These are phyloP conservation scores for Notothenia rossii DNA, from an alignment of 2,113 vertebrate genomes.

Conservation along the genomic window DNA sequence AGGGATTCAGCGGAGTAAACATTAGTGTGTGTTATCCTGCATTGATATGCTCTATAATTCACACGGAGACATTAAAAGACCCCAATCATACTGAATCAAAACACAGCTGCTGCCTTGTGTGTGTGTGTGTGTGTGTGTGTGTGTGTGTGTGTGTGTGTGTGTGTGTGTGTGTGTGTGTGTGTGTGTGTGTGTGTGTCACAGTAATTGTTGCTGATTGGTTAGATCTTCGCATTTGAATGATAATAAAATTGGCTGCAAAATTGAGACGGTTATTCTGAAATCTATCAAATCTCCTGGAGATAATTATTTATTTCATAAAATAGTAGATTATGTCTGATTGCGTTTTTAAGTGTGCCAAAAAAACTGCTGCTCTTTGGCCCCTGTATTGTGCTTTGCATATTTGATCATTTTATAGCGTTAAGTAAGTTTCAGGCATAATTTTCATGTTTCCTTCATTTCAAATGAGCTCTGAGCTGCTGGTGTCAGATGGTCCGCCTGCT, in stretches of 20 bases:
- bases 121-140: slow-evolving; percentile 25
- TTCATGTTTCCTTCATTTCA: not conserved
- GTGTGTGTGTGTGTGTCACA: not conserved
- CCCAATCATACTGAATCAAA: slow-evolving; percentile 65
- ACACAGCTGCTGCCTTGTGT: slow-evolving; percentile 68
- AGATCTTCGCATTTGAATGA: slow-evolving; percentile 34
- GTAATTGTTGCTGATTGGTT: slow-evolving; percentile 44
- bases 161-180: not conserved
- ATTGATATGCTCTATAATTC: slow-evolving; percentile 58
- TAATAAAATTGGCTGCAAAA: slow-evolving; percentile 29
- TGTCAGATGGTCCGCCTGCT: slow-evolving; percentile 28
- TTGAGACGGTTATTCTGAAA: not conserved
- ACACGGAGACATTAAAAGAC: slow-evolving; percentile 65
- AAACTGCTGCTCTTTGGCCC: not conserved
- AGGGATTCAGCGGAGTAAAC: slow-evolving; percentile 43
- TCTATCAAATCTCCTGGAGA: not conserved
- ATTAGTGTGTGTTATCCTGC: slow-evolving; percentile 46
- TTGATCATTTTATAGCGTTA: slow-evolving; percentile 4
- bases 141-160: slow-evolving; percentile 1
- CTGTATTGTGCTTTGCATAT: not conserved
- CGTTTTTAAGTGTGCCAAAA: not conserved
- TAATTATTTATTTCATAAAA: not conserved
- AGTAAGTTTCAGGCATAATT: slow-evolving; percentile 26
- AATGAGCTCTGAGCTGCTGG: slow-evolving; percentile 7
- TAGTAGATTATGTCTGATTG: not conserved